Percentiles rank a stretch among this genome's conserved stretches.
Evolutionary conservation across 2,113 vertebrate species (phyloP).

Genomic region (Picathartes gymnocephalus): DNA sequence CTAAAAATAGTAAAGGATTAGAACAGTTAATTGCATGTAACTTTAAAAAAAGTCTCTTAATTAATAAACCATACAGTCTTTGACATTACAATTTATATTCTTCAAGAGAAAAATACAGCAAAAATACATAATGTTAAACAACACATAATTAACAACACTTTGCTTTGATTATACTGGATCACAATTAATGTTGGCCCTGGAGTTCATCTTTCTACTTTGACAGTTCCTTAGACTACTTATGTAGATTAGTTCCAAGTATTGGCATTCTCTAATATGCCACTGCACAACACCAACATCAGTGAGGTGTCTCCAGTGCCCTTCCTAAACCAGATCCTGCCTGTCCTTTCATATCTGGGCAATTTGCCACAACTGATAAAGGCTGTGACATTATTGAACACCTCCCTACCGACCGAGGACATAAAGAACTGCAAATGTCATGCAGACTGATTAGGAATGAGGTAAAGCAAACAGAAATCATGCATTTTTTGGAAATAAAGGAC

Average conservation of each 20-base stretch:
- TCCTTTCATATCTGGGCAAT: not conserved
- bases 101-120: slow-evolving; percentile 42
- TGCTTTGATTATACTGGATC: slow-evolving; percentile 69
- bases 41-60: slow-evolving; percentile 54
- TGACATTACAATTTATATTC: slow-evolving; percentile 59
- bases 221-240: slow-evolving; percentile 40
- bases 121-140: slow-evolving; percentile 56
- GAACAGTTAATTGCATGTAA: slow-evolving; percentile 51
- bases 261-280: not conserved
- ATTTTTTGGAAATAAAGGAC: not conserved
- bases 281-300: not conserved
- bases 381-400: slow-evolving; percentile 25
- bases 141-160: slow-evolving; percentile 70
- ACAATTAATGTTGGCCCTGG: slow-evolving; percentile 57
- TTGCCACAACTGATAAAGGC: slow-evolving; percentile 10
- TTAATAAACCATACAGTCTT: slow-evolving; percentile 55
- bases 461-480: not conserved
- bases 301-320: not conserved
- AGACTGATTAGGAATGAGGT: not conserved
- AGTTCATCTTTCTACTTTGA: slow-evolving; percentile 67
- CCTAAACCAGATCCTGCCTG: not conserved
- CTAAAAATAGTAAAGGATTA: slow-evolving; percentile 50
- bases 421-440: not conserved
- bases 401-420: not conserved
- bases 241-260: slow-evolving; percentile 38